Evolutionary conservation across 2,113 vertebrate genomes (phyloP).

Genomic region (Prietella phreatophila): DNA sequence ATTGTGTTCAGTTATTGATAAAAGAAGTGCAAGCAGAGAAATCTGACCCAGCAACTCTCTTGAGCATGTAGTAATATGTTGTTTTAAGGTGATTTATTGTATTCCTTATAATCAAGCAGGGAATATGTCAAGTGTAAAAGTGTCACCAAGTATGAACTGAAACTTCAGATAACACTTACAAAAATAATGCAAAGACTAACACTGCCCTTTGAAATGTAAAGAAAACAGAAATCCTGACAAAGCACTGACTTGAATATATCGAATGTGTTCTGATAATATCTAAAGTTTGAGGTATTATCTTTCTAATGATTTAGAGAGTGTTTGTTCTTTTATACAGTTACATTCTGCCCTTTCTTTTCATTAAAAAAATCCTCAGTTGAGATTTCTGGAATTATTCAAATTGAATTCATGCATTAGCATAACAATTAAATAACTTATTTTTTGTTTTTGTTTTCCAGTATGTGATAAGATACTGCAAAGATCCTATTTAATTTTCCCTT

Average conservation of each 20-base stretch:
- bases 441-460: conserved; percentile 10
- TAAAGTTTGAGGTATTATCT: background rate
- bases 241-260: background rate
- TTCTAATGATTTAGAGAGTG: conserved; percentile 6
- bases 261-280: background rate
- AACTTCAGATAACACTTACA: background rate
- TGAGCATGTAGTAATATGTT: background rate
- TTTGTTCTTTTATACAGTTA: conserved; percentile 32
- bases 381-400: conserved; percentile 5
- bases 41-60: background rate
- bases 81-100: background rate
- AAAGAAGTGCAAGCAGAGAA: background rate
- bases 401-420: conserved; percentile 43
- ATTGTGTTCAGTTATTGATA: conserved; percentile 1
- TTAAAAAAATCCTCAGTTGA: conserved; percentile 17
- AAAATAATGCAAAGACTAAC: background rate
- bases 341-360: conserved; percentile 10
- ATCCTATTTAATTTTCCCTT: background rate
- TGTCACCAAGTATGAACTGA: background rate
- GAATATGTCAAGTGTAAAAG: background rate
- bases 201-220: background rate
- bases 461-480: conserved; percentile 37
- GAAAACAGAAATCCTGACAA: background rate
- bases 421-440: background rate
- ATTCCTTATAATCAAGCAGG: background rate